Evolutionary conservation across 1,140 invertebrate species (phyloP), one percentile per base, ranked within the genome.

Genomic region (Cardiocondyla obscurior): DNA sequence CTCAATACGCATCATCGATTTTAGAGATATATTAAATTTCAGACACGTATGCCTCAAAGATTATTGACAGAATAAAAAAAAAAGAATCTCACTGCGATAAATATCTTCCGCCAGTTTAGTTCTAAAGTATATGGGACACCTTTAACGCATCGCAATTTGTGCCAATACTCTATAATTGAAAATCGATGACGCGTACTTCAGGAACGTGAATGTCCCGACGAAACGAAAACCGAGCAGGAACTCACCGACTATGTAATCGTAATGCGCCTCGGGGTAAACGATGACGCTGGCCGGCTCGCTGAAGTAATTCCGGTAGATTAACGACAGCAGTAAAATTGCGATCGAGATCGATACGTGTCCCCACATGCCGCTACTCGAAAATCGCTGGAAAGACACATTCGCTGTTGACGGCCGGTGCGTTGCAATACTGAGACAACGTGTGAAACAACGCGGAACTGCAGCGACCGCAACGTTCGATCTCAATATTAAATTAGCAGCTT

Each of bases 181-280:
- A 86, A 86, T 82, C 70, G 46, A 25, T 77, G 19, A 5, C 14
- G 14, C 7, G 5, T 65, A 46, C 42, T 42, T 22, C 12, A 16
- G 12, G 8, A 14, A n/a, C n/a, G n/a, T n/a, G n/a, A n/a, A n/a
- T n/a, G 19, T 36, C 6, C 19, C 25, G 0, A 42, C 12, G 60
- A 74, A 28, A n/a, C 22, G 19, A 36, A 53, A 79, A 69, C 12
- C 22, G 25, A 8, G 33, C 42, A 79, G 14, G n/a, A 79, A 79
- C 92, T 91, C 67, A 94, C 93, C 93, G 3, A 94, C 81, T 49
- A 94, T 90, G 81, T 93, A 94, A 86, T 94, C 93, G 70, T 94
- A 94, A 53, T 88, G 84, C 39, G 83, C 81, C 16, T 90, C 69
- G 0, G 93, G 91, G 53, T 90, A 67, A 70, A 92, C 85, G 55